These are phyloP conservation scores for Notolepis coatsorum DNA, from an alignment of 2,797 vertebrate genomes.

Conservation along the genomic window DNA sequence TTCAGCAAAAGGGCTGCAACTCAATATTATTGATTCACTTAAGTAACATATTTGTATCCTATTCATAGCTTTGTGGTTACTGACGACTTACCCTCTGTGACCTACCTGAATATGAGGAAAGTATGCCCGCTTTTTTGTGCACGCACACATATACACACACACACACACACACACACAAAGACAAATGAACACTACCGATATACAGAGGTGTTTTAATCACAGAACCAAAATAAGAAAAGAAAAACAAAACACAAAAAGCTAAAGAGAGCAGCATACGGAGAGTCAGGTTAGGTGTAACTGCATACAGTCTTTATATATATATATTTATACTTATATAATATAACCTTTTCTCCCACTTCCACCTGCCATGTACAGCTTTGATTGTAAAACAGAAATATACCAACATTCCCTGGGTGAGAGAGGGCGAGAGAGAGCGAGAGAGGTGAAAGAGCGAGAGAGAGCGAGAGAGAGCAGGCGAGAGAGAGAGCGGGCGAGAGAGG, in stretches of 20 bases:
- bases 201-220: conserved; percentile 69
- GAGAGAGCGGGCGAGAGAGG: conserved; percentile 5
- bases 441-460: conserved; percentile 17
- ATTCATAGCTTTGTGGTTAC: too few species aligned
- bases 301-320: conserved; percentile 64
- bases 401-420: conserved; percentile 58
- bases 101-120: too few species aligned
- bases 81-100: too few species aligned
- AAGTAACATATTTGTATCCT: too few species aligned
- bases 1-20: too few species aligned
- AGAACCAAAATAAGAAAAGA: conserved; percentile 54
- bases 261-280: conserved; percentile 66
- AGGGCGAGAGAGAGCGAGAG: conserved; percentile 15
- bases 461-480: conserved; percentile 4
- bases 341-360: conserved; percentile 65
- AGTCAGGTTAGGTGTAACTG: conserved; percentile 62
- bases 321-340: conserved; percentile 77
- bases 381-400: conserved; percentile 75
- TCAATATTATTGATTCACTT: too few species aligned
- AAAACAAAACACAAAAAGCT: conserved; percentile 70
- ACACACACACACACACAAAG: conserved; percentile 38
- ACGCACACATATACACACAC: neutral
- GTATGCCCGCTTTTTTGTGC: too few species aligned
- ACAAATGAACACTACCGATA: conserved; percentile 29
- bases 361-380: conserved; percentile 64